Conservation (phyloP, 2,113 vertebrate species). For the Silurus asotus region DNA sequence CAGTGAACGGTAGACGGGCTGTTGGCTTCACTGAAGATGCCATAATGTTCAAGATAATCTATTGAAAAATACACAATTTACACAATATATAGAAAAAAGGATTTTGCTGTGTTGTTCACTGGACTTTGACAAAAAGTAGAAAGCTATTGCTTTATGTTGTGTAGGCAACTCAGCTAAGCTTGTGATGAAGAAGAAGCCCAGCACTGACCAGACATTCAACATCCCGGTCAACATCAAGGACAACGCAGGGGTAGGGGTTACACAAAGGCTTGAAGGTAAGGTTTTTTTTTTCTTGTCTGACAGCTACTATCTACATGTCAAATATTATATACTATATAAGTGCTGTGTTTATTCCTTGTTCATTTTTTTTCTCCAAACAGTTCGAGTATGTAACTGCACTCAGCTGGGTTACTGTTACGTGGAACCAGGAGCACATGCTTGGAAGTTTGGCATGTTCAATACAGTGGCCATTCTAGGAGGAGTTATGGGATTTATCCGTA, state of each 20-base stretch:
- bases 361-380: conserved; percentile 45
- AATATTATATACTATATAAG: not conserved
- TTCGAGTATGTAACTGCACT: conserved; percentile 78
- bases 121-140: not conserved
- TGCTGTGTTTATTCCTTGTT: not conserved
- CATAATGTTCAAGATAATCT: not conserved
- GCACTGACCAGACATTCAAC: conserved; percentile 59
- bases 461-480: conserved; percentile 72
- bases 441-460: conserved; percentile 41
- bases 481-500: conserved; percentile 66
- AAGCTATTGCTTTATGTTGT: conserved; percentile 26
- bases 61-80: not conserved
- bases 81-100: not conserved
- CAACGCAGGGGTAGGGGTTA: conserved; percentile 66
- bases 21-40: not conserved
- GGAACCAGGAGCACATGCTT: conserved; percentile 20
- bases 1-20: conserved; percentile 62
- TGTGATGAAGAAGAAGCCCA: conserved; percentile 61
- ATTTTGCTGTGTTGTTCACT: not conserved
- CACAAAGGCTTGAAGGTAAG: conserved; percentile 67
- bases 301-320: not conserved
- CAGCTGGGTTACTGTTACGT: conserved; percentile 71
- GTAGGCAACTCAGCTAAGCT: conserved; percentile 66
- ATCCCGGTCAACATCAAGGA: conserved; percentile 69
- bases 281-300: not conserved